phyloP scores from a whole-genome alignment of 2,113 vertebrate genomes.

The Alosa alosa region DNA sequence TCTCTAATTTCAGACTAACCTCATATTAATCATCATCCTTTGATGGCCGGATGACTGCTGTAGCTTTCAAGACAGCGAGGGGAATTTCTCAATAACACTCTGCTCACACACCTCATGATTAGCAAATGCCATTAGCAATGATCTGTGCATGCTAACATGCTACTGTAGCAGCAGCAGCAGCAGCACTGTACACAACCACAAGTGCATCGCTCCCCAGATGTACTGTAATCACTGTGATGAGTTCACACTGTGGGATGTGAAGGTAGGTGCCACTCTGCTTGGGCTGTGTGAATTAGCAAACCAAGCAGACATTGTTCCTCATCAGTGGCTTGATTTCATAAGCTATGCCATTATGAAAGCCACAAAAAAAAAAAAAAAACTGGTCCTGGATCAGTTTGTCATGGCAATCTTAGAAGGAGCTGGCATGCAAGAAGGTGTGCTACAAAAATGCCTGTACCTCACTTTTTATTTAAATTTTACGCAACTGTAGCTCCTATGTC shows the following conservation, averaged over 20 bases:
- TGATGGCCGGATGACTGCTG: not conserved
- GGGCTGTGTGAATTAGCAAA: slow-evolving; percentile 6
- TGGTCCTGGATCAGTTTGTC: slow-evolving; percentile 15
- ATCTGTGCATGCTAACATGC: slow-evolving; percentile 1
- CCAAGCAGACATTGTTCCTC: not conserved
- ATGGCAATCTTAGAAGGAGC: not conserved
- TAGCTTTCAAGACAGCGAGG: not conserved
- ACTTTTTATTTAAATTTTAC: not conserved
- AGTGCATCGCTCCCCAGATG: slow-evolving; percentile 7
- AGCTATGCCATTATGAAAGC: not conserved
- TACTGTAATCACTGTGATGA: not conserved
- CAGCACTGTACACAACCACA: not conserved
- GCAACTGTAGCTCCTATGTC: not conserved
- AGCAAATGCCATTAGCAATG: not conserved
- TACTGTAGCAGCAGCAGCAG: not conserved
- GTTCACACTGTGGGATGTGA: not conserved
- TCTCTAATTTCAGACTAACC: slow-evolving; percentile 17
- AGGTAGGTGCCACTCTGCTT: slow-evolving; percentile 16
- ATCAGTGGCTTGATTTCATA: not conserved
- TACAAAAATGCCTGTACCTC: not conserved
- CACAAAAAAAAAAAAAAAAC: not conserved
- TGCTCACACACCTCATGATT: not conserved
- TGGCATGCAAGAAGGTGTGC: not conserved
- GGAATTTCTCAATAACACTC: not conserved
- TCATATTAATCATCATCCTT: not conserved